Percentiles rank a stretch among this genome's conserved stretches.
Conservation (phyloP, 1,140 invertebrate genomes). For the Myzus persicae region DNA sequence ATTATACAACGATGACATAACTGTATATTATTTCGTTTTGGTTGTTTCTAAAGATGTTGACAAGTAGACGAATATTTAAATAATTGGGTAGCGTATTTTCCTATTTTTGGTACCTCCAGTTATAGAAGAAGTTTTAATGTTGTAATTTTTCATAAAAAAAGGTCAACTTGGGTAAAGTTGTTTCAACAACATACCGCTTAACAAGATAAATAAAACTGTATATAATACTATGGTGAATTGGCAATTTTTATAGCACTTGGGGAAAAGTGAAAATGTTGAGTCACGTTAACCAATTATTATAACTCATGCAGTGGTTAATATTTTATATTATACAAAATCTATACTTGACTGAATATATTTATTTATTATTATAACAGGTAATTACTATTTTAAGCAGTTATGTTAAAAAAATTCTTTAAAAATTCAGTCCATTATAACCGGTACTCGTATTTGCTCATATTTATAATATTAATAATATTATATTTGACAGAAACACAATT, state of each 20-base stretch:
- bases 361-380: neutral
- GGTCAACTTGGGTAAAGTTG: neutral
- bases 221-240: neutral
- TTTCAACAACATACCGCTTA: neutral
- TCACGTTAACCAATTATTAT: neutral
- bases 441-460: neutral
- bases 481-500: neutral
- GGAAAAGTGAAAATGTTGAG: neutral
- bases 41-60: neutral
- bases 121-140: neutral
- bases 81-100: neutral
- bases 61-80: neutral
- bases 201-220: slow-evolving; percentile 1
- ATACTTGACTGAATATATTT: neutral
- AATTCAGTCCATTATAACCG: neutral
- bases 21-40: neutral
- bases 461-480: neutral
- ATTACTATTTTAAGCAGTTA: neutral
- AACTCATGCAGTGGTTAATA: neutral
- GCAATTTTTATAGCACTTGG: slow-evolving; percentile 25
- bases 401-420: neutral
- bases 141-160: slow-evolving; percentile 44
- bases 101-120: neutral
- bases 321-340: neutral
- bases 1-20: neutral